Evolutionary conservation across 1,140 invertebrate genomes (phyloP), one percentile per base, ranked within the genome.

Genomic region (Branchinecta lynchi): DNA sequence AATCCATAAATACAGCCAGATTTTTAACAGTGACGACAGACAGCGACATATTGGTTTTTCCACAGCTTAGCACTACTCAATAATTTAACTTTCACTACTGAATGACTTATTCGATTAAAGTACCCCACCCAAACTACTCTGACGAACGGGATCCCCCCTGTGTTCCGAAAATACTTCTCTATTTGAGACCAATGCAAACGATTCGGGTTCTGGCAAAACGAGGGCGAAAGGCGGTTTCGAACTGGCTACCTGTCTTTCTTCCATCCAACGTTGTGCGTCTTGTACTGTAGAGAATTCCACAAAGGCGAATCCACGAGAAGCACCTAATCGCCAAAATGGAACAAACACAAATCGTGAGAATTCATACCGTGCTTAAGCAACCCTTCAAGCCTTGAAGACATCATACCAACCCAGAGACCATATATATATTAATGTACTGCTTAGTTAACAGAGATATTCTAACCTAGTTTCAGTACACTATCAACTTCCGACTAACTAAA

Each of bases 231-330:
- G 32, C 32, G 32, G 32, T 20, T 15, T 60, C 20, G 32, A 67
- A 70, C 69, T 73, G 77, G 78, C 78, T 88, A 93, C 91, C 88
- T 94, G 87, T 85, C 90, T 93, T 80, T 86, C 84, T 79, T 93
- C 90, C 87, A 96, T 95, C 89, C 92, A 93, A 75, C 85, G 85
- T 79, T 86, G 85, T 75, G 93, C 90, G 83, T 93, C 91, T 79
- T 86, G 85, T 77, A 90, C 83, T 79, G 87, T 87, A 80, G 86
- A 84, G 88, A 96, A 96, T 84, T 96, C 93, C 81, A 96, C 89
- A 86, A 95, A 96, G 80, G 91, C 92, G 85, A 95, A 92, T 81
- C 89, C 89, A 80, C 89, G 85, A 79, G 88, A 89, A 79, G 86
- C 83, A 85, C 89, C 89, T 88, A 86, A 83, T 12, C n/a, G 10